phyloP scores from a whole-genome alignment of 2,797 vertebrate genomes.

The Sebastes reedi region DNA sequence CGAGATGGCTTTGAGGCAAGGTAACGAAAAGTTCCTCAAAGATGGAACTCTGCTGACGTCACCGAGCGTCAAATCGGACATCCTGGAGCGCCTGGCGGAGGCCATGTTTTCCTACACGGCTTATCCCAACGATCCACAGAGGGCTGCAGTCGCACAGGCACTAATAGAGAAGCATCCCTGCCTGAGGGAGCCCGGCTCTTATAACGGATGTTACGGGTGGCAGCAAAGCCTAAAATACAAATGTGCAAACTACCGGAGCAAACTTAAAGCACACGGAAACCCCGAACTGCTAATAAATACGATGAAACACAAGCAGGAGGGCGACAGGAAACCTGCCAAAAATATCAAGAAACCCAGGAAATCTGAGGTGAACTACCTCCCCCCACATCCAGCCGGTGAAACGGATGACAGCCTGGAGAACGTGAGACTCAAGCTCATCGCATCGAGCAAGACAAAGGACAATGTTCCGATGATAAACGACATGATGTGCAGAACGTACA shows the following conservation, averaged over 20 bases:
- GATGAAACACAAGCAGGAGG: slow-evolving; percentile 13
- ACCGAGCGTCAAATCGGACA: slow-evolving; percentile 16
- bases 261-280: slow-evolving; percentile 4
- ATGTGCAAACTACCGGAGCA: slow-evolving; percentile 12
- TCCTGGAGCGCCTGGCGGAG: slow-evolving; percentile 25
- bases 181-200: slow-evolving; percentile 14
- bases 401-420: slow-evolving; percentile 1
- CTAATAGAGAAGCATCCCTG: slow-evolving; percentile 20
- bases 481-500: slow-evolving; percentile 29
- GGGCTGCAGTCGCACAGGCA: slow-evolving; percentile 4
- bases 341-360: slow-evolving; percentile 30
- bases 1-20: slow-evolving; percentile 18
- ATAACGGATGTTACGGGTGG: slow-evolving; percentile 5
- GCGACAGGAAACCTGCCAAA: neutral
- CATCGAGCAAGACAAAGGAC: neutral
- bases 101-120: slow-evolving; percentile 21
- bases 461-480: neutral
- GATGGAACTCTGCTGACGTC: slow-evolving; percentile 1
- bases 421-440: neutral
- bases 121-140: slow-evolving; percentile 22
- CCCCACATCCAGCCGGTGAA: slow-evolving; percentile 12
- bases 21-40: slow-evolving; percentile 12
- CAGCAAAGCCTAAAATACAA: slow-evolving; percentile 12
- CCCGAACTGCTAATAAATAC: slow-evolving; percentile 17
- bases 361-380: slow-evolving; percentile 14